Percentiles rank a stretch among this genome's conserved stretches.
These are phyloP conservation scores for Catocala fraxini DNA, from an alignment of 2,888 invertebrate species.

Conservation along the genomic window DNA sequence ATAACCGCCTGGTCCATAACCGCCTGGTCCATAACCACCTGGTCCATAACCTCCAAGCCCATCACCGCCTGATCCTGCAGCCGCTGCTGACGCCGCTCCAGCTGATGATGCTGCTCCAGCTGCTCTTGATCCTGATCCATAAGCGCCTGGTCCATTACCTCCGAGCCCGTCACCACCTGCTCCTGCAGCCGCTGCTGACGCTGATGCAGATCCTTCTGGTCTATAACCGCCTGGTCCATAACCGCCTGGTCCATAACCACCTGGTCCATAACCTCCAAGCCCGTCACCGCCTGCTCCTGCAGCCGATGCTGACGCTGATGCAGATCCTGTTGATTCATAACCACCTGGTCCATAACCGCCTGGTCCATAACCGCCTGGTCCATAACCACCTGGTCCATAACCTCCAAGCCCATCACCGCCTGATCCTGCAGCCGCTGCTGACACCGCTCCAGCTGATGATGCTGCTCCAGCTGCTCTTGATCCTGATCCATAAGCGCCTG, in stretches of 20 bases:
- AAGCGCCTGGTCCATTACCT: neutral
- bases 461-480: constrained; percentile 2
- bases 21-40: neutral
- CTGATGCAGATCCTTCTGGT: constrained; percentile 2
- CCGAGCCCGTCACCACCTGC: neutral
- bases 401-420: neutral
- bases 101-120: neutral
- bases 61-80: too few relatives aligned
- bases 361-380: too few relatives aligned
- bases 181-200: neutral
- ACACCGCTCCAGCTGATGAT: too few relatives aligned
- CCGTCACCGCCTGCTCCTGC: neutral
- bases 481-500: neutral
- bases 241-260: too few relatives aligned
- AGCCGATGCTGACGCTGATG: neutral
- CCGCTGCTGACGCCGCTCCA: too few relatives aligned
- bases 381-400: neutral
- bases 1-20: neutral
- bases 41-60: too few relatives aligned
- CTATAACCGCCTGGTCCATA: neutral
- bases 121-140: too few relatives aligned
- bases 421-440: constrained; percentile 4
- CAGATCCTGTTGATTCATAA: neutral
- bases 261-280: too few relatives aligned
- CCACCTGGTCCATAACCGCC: too few relatives aligned